Evolutionary conservation across 2,797 vertebrate species (phyloP), one percentile per base, ranked within the genome.

Genomic region (Dipus sagitta): DNA sequence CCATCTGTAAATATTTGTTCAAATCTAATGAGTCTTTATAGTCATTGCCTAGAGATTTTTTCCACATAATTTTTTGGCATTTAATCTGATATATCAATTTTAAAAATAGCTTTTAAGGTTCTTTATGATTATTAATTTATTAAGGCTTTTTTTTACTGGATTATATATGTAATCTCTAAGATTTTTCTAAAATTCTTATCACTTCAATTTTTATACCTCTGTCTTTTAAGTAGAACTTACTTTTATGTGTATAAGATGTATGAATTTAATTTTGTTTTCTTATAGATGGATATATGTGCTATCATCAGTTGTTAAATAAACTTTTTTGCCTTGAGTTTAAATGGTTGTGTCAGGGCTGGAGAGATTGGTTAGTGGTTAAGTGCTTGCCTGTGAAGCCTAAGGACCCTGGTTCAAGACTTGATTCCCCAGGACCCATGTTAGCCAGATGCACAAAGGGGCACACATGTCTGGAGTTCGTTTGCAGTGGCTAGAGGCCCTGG

Each of bases 131-230:
- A 68, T 92, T 32, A 52, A 81, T 65, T 26, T 64, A 26, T 13
- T 24, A 34, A 13, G 47, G 30, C 32, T 32, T 7, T 75, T 75
- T 58, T 67, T 30, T 13, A 42, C 23, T 42, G 70, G 5, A 86
- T 70, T 38, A 0, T 77, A 60, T 78, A 80, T 71, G 9, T 47
- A 78, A 17, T 38, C 24, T n/a, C 62, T 67, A 77, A 38, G 20
- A 24, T 75, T 78, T 92, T 93, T 70, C 42, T 79, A 93, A 91
- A 95, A 13, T 86, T n/a, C 21, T 91, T 91, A 75, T 68, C 30
- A 76, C 85, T 62, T 86, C 71, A 24, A 64, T 64, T 64, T 64
- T 64, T 23, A 21, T 82, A 84, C 81, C 11, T 52, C 65, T 60
- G 75, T 74, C 18, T 74, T 88, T 78, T 32, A 94, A 64, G 21